Percentiles rank a stretch among this genome's conserved stretches.
These are phyloP conservation scores for Elysia chlorotica DNA, from an alignment of 1,140 invertebrate genomes.

Conservation along the genomic window DNA sequence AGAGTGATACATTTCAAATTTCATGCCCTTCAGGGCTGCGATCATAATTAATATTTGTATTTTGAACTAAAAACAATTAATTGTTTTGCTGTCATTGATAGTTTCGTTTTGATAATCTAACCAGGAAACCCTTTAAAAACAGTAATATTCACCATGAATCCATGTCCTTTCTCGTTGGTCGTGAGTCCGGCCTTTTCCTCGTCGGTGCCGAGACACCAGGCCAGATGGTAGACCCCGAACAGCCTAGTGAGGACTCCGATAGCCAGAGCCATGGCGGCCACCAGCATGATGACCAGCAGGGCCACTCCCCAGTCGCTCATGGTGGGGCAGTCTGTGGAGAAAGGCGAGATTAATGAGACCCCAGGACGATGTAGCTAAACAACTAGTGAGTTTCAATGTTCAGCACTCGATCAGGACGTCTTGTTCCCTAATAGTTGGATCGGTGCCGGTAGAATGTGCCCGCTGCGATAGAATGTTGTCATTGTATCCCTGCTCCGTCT, in stretches of 20 bases:
- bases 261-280: constrained; percentile 38
- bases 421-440: too few species aligned
- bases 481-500: too few species aligned
- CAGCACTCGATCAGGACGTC: neutral
- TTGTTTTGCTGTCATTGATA: too few species aligned
- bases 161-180: constrained; percentile 50
- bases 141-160: constrained; percentile 51
- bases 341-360: neutral
- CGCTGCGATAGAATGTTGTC: too few species aligned
- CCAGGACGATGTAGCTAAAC: neutral
- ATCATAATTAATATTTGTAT: too few species aligned
- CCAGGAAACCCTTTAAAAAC: too few species aligned
- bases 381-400: neutral
- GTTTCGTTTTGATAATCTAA: too few species aligned
- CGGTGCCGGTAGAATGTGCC: too few species aligned
- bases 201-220: constrained; percentile 46
- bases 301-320: constrained; percentile 55
- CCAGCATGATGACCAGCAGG: constrained; percentile 44
- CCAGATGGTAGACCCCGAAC: constrained; percentile 49
- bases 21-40: too few species aligned
- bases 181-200: constrained; percentile 52
- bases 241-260: constrained; percentile 43
- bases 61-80: too few species aligned
- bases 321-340: neutral
- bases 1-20: too few species aligned